Base-by-base conservation (phyloP, 2,888 invertebrate species). In the Bellardia bayeri region DNA sequence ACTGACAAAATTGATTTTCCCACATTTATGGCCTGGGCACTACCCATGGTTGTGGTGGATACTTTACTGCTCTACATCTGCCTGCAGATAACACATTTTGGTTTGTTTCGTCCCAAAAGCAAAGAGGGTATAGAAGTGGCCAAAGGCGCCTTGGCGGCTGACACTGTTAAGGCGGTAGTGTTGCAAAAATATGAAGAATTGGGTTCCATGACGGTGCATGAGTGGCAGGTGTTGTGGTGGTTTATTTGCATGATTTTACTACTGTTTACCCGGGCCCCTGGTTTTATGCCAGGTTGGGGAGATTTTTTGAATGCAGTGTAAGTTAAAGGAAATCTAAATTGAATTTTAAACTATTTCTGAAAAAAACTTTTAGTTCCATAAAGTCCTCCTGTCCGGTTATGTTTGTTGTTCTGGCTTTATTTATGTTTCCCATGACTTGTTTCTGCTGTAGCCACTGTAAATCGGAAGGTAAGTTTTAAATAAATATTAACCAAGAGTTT, bases 401-500 rank as follows among this genome's bases (percentile, higher is more conserved):
- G 91, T 95, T 96, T 76, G 95, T 97, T 14, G 96, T 96, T 0
- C 93, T 97, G 33, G 91, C 97, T 0, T 95, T 98, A 91, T 98
- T 98, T 93, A 94, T 97, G 2, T 94, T 98, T 8, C 98, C 98
- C 0, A 95, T 97, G 87, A 95, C 96, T 30, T 95, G 97, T 58
- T 95, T 95, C 89, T 97, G 96, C 93, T 93, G 96, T 66, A 95
- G 95, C 90, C 96, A 96, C 91, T 96, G 96, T 94, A 94, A 89
- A 30, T 89, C 91, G 11, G 83, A 86, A 54, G 89, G 91, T 91
- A 75, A 89, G 85, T 82, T 33, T 8, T 6, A 8, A 37, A 9
- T 0, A 42, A 42, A 54, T 3, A 5, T 40, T 51, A 2, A 7
- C 16, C 23, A 33, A 49, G 23, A 6, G 13, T 9, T 45, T 45